phyloP scores from a whole-genome alignment of 1,140 invertebrate genomes.

The Eupristina koningsbergeri region DNA sequence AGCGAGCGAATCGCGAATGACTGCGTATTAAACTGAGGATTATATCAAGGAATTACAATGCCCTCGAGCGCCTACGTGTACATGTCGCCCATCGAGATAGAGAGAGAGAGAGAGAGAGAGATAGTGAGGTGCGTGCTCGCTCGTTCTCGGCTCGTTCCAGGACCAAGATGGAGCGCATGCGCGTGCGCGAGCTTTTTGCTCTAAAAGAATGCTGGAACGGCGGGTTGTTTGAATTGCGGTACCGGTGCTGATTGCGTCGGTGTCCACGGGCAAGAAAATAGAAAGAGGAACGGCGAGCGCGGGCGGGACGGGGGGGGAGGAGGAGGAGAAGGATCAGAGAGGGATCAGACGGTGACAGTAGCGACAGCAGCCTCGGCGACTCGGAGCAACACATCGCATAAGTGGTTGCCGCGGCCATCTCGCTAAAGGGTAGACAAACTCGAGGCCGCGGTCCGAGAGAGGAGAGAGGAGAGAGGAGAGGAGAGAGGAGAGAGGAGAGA shows the following conservation, averaged over 20 bases:
- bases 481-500: neutral
- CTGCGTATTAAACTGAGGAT: constrained; percentile 61
- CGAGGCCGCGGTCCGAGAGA: neutral
- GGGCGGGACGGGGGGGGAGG: neutral
- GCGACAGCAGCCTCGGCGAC: neutral
- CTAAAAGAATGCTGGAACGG: constrained; percentile 68
- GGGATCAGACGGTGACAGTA: constrained; percentile 10
- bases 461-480: neutral
- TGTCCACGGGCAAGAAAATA: neutral
- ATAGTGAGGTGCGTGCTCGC: too few species aligned
- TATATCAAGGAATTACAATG: neutral
- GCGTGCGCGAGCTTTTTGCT: constrained; percentile 68
- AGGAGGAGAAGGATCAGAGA: neutral
- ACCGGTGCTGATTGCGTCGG: constrained; percentile 62
- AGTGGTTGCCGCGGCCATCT: too few species aligned
- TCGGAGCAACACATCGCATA: neutral
- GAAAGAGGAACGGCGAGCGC: neutral
- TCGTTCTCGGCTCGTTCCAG: too few species aligned
- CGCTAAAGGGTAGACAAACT: neutral
- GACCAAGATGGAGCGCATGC: constrained; percentile 31
- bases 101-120: too few species aligned
- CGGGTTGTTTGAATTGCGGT: constrained; percentile 70
- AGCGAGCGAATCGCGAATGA: constrained; percentile 63
- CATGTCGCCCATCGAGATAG: too few species aligned
- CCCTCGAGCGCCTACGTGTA: neutral